These are phyloP conservation scores for zebrafish (Danio rerio) DNA, from an alignment of 2,113 vertebrate genomes.

Conservation along the genomic window GRCz12tu NC_133181.1:2275501-2276000, in stretches of 20 bases:
- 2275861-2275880: neutral
- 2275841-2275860: constrained; percentile 38
- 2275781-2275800: neutral
- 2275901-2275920: neutral
- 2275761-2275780: too few relatives aligned
- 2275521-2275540: too few relatives aligned
- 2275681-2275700: neutral
- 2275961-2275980: neutral
- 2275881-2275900: neutral
- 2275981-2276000: too few relatives aligned
- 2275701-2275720: neutral
- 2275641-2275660: neutral
- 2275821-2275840: constrained; percentile 24
- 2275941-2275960: constrained; percentile 54
- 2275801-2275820: neutral
- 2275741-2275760: too few relatives aligned
- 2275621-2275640: neutral
- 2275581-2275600: neutral
- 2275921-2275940: neutral
- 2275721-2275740: neutral
- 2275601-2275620: neutral
- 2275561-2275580: too few relatives aligned
- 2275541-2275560: too few relatives aligned
- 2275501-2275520: neutral
- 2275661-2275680: neutral